Conservation (phyloP, 2,797 vertebrate genomes). For the Hylomyscus alleni region DNA sequence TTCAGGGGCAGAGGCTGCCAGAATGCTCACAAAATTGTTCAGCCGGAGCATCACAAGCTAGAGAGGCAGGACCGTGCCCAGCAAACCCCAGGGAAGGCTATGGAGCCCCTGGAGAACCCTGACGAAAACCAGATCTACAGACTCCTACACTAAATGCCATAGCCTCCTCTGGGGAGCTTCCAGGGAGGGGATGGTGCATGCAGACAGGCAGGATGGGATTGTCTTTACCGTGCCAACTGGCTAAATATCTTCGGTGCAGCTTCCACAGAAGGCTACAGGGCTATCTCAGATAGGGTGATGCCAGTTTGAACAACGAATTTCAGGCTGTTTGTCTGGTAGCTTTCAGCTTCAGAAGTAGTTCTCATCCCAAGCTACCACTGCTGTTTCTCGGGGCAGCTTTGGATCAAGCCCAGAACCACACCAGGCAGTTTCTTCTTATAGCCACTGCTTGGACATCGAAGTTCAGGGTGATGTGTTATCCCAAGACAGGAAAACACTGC, state of each 20-base stretch:
- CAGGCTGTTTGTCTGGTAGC: not conserved
- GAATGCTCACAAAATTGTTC: not conserved
- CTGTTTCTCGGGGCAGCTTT: not conserved
- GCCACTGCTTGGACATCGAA: not conserved
- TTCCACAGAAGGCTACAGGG: not conserved
- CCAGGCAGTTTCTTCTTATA: constrained; percentile 13
- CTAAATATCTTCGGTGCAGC: not conserved
- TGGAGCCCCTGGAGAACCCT: not conserved
- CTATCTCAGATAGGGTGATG: not conserved
- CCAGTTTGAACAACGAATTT: not conserved
- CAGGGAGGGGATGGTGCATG: not conserved
- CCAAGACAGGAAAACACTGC: not conserved
- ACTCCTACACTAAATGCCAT: not conserved
- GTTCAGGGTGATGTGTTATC: not conserved
- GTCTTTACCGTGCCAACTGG: not conserved
- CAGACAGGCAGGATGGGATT: not conserved
- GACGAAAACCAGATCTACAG: constrained; percentile 14
- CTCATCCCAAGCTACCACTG: not conserved
- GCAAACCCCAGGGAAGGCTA: not conserved
- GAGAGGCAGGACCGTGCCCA: not conserved
- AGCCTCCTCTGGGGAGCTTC: not conserved
- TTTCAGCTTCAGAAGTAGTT: constrained; percentile 2
- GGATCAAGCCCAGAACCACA: not conserved
- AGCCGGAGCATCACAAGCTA: not conserved
- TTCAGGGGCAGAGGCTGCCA: not conserved